Evolutionary conservation across 1,140 invertebrate species (phyloP), one percentile per base, ranked within the genome.

Genomic region (Bombus waltoni): DNA sequence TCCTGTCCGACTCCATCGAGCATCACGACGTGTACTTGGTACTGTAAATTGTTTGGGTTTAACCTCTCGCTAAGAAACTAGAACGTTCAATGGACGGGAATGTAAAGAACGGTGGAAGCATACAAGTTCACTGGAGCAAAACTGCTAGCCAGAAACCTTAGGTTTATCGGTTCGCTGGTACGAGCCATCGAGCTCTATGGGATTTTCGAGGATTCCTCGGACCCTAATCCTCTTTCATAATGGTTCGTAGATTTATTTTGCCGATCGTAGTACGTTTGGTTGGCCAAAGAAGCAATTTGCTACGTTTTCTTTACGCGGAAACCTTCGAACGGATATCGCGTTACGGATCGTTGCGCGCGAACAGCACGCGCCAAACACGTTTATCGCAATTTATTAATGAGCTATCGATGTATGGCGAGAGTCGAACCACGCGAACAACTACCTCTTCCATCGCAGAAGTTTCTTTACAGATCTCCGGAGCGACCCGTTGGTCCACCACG

Each of bases 171-270:
- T 62, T 13, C 75, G n/a, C 38, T 65, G 62, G 9, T 11, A 74
- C 44, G 3, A 53, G 42, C n/a, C 47, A 73, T 47, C 15, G 8
- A 73, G 15, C 6, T 40, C n/a, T 22, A 8, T 38, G 9, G 2
- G n/a, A 35, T 68, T 35, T 35, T 70, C 68, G 78, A 13, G 25
- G 28, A 53, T 72, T n/a, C 35, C 13, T 40, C 28, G 18, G 18
- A 47, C 72, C 72, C 35, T 68, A 53, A 76, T 83, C 81, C 73
- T n/a, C 42, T 15, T 42, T 83, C 59, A 47, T 76, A 76, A 83
- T 66, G 59, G 42, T 38, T 40, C 28, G 10, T 13, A 15, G 10
- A 15, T 70, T n/a, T 13, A 35, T n/a, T 44, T 32, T 8, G 15
- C n/a, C 15, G 22, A 38, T 68, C 78, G 32, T 4, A 1, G 22